Percentiles rank a stretch among this genome's conserved stretches.
These are phyloP conservation scores for Enteromius thamalakanensis DNA, from an alignment of 2,797 vertebrate genomes.

Conservation along the genomic window DNA sequence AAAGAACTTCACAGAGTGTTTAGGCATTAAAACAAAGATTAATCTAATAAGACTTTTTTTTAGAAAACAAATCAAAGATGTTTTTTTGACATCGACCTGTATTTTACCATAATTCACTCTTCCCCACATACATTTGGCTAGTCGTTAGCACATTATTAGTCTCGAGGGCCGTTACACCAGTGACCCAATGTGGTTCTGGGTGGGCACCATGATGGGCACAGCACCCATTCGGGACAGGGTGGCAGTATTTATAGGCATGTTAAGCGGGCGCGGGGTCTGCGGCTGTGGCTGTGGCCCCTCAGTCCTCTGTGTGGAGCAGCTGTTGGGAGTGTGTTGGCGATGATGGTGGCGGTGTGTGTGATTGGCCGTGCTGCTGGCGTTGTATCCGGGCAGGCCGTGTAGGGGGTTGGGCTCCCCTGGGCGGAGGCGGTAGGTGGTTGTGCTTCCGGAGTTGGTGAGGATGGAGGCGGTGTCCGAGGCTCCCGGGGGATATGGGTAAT, in stretches of 20 bases:
- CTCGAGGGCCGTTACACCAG: conserved; percentile 80
- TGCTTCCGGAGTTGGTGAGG: conserved; percentile 71
- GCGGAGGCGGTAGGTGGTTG: conserved; percentile 72
- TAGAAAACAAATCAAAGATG: conserved; percentile 34
- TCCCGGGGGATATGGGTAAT: conserved; percentile 73
- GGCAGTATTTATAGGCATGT: conserved; percentile 70
- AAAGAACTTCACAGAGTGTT: not conserved
- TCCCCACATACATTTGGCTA: not conserved
- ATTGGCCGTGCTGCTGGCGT: conserved; percentile 56
- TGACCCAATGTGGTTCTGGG: conserved; percentile 89
- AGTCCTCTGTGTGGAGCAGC: conserved; percentile 71
- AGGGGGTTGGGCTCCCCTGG: conserved; percentile 73
- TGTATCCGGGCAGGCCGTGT: conserved; percentile 80
- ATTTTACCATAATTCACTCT: conserved; percentile 12
- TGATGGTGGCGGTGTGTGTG: conserved; percentile 52
- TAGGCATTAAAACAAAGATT: conserved; percentile 25
- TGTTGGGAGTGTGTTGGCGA: conserved; percentile 42
- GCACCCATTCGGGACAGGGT: conserved; percentile 81
- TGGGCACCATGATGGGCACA: conserved; percentile 86
- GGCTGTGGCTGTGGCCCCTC: conserved; percentile 76
- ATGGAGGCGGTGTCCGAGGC: conserved; percentile 79
- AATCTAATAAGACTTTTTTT: not conserved
- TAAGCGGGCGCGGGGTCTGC: conserved; percentile 70
- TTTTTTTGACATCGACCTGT: not conserved
- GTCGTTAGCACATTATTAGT: conserved; percentile 12